Evolutionary conservation across 2,888 invertebrate species (phyloP).

Genomic region (Himalopsyche kuldschensis): DNA sequence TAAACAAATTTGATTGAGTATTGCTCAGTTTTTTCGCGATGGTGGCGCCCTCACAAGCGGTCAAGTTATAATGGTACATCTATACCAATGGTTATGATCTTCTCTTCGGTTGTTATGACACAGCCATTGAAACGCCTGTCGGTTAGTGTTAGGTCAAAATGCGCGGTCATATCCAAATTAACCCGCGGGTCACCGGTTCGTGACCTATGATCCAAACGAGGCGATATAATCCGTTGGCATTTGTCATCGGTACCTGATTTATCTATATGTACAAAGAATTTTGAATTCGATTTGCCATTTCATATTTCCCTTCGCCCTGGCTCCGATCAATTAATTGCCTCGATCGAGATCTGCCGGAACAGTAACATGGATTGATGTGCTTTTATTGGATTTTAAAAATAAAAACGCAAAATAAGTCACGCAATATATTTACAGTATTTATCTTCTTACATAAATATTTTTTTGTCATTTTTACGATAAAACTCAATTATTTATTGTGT

Average conservation of each 20-base stretch:
- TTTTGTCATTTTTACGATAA: neutral
- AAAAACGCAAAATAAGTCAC: neutral
- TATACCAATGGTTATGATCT: neutral
- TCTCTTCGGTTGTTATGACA: neutral
- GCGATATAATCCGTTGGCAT: neutral
- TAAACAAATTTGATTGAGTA: no score
- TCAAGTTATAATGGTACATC: no score
- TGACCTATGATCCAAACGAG: neutral
- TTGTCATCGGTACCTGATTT: neutral
- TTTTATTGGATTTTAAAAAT: neutral
- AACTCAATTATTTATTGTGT: no score
- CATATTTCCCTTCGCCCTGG: neutral
- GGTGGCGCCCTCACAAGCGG: no score
- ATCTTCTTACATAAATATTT: neutral
- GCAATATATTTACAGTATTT: neutral
- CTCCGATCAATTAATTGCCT: neutral
- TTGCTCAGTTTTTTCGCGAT: no score
- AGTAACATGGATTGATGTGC: neutral
- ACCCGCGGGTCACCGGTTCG: neutral
- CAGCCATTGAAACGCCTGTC: neutral
- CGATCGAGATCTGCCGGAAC: neutral
- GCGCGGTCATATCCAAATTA: neutral
- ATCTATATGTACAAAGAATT: neutral
- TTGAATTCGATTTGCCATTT: neutral
- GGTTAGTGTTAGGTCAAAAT: neutral